Conservation (phyloP, 2,888 invertebrate genomes). For the Caenorhabditis parvicauda region DNA sequence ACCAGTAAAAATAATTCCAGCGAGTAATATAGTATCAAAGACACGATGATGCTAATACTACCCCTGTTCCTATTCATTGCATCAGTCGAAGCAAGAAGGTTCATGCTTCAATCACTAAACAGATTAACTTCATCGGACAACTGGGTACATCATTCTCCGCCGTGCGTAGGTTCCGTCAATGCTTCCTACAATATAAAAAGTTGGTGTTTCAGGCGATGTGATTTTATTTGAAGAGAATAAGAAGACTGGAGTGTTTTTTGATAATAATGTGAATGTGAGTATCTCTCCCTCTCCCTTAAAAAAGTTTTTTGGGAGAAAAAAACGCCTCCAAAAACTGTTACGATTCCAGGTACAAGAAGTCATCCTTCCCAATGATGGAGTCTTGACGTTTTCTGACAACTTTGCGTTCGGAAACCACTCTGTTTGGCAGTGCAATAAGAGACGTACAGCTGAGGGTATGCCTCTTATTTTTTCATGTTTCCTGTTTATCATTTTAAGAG, state of each 20-base stretch:
- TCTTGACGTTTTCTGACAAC: conserved; percentile 19
- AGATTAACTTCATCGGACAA: too few relatives aligned
- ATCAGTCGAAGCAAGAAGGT: too few relatives aligned
- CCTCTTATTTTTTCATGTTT: too few relatives aligned
- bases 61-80: too few relatives aligned
- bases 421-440: conserved; percentile 18
- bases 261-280: conserved; percentile 16
- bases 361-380: conserved; percentile 19
- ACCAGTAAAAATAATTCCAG: too few relatives aligned
- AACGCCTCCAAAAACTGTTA: not conserved
- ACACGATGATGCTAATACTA: too few relatives aligned
- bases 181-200: too few relatives aligned
- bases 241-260: conserved; percentile 12
- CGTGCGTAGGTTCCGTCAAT: too few relatives aligned
- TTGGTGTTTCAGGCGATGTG: conserved; percentile 11
- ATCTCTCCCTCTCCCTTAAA: not conserved
- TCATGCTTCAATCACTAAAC: too few relatives aligned
- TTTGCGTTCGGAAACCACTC: conserved; percentile 14
- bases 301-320: not conserved
- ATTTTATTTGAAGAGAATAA: conserved; percentile 15
- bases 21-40: too few relatives aligned
- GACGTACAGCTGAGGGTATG: conserved; percentile 7
- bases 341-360: conserved; percentile 18
- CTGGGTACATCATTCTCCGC: too few relatives aligned
- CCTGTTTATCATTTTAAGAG: too few relatives aligned